A percentile compares a stretch with the other conserved stretches of the same genome.
Conservation (phyloP, 2,888 invertebrate genomes). For the Trilocha varians region DNA sequence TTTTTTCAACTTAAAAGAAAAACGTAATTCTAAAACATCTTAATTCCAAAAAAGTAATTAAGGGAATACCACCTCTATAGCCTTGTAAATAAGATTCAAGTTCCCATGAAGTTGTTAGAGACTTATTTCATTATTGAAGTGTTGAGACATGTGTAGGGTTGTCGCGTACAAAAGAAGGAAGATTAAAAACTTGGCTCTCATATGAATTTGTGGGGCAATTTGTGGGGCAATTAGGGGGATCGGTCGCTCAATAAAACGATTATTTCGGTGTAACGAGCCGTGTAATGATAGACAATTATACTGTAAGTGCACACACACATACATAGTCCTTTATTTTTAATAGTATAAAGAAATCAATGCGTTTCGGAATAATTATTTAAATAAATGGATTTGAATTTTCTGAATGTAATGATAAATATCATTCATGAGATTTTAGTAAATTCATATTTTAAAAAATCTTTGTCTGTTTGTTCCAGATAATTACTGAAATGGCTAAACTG, state of each 20-base stretch:
- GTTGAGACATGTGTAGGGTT: slow-evolving; percentile 7
- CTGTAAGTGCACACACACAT: not conserved
- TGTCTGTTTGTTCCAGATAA: too few species aligned
- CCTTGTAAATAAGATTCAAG: not conserved
- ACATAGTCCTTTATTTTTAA: not conserved
- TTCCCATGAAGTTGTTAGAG: not conserved
- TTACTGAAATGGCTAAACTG: too few species aligned
- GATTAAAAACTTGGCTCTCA: not conserved
- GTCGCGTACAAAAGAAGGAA: not conserved
- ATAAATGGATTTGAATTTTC: too few species aligned
- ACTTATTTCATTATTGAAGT: not conserved
- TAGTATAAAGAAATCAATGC: not conserved
- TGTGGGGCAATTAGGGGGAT: slow-evolving; percentile 27
- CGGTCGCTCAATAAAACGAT: slow-evolving; percentile 3
- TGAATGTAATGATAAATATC: too few species aligned
- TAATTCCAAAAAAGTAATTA: too few species aligned
- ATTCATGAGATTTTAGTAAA: too few species aligned
- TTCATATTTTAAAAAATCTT: too few species aligned
- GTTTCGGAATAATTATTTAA: too few species aligned
- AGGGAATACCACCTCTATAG: too few species aligned
- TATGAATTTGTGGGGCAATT: slow-evolving; percentile 16
- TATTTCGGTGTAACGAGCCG: slow-evolving; percentile 4
- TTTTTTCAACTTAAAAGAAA: too few species aligned
- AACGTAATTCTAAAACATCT: too few species aligned
- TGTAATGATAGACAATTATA: not conserved